Evolutionary conservation across 2,113 vertebrate species (phyloP), one percentile per base, ranked within the genome.

Genomic region (Odocoileus virginianus): DNA sequence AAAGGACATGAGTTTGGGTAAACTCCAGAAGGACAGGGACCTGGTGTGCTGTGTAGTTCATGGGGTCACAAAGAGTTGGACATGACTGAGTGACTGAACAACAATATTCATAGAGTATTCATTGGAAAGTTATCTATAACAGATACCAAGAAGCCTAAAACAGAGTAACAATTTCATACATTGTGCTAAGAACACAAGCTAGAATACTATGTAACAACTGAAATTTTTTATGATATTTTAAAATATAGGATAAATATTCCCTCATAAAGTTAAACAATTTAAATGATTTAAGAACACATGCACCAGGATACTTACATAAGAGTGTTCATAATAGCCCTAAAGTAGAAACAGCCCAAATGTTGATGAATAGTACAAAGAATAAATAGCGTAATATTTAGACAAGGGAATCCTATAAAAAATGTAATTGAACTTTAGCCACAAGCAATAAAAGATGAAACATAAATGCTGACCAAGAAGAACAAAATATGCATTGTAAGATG

Each of bases 171-270:
- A 76, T 74, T 92, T 54, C 52, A 21, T n/a, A 81, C 19, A 47
- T 67, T n/a, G 57, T 78, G 45, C 23, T 82, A 55, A 12, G 88
- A 91, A 86, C n/a, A 36, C 4, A 57, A 84, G 27, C n/a, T 79
- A 94, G 21, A 87, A 43, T 89, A 76, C 7, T 45, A 16, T 25
- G 54, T 6, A 43, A 43, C 11, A 91, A 86, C 5, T 83, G 33
- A 71, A 95, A 86, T 60, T 54, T 50, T 89, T 85, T 97, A 94
- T 60, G 61, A 33, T 52, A 50, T 87, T 95, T 85, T 58, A 60
- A 97, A 94, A 54, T 67, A 87, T 52, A 50, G 1, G 23, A 40
- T 11, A 93, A 81, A 92, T 54, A 55, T n/a, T 83, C 50, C 6
- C 30, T 94, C 21, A 89, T 45, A 67, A 60, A 79, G 4, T 81